Evolutionary conservation across 1,140 invertebrate genomes (phyloP).

Genomic region (Cataglyphis hispanica): DNA sequence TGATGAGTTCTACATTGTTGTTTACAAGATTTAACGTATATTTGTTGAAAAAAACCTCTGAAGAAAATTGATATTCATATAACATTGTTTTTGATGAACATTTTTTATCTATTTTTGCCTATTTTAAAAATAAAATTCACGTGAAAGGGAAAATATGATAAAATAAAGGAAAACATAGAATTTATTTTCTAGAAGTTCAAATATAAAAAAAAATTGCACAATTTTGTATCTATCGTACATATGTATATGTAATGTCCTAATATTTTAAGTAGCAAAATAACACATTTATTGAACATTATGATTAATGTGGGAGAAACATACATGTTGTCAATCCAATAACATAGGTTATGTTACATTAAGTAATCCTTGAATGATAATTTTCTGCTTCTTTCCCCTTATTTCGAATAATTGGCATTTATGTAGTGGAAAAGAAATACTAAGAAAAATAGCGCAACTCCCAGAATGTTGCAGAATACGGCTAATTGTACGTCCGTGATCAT

Average conservation of each 20-base stretch:
- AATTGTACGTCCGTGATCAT: slow-evolving; percentile 99
- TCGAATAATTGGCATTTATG: slow-evolving; percentile 95
- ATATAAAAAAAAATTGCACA: not conserved
- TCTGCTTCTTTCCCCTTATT: slow-evolving; percentile 81
- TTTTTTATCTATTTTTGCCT: not conserved
- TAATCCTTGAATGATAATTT: not conserved
- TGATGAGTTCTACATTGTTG: not conserved
- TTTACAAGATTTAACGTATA: not conserved
- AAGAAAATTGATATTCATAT: not conserved
- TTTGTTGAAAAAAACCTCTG: not conserved
- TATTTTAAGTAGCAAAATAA: not conserved
- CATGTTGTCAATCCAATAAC: not conserved
- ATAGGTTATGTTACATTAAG: slow-evolving; percentile 44
- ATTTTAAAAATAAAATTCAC: not conserved
- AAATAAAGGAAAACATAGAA: not conserved
- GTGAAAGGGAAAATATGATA: not conserved
- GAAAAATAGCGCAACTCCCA: slow-evolving; percentile 97
- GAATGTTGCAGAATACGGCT: slow-evolving; percentile 97
- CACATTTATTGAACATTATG: not conserved
- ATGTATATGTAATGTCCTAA: not conserved
- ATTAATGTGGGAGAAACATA: not conserved
- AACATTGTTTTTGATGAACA: not conserved
- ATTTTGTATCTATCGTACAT: not conserved
- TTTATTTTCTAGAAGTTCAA: slow-evolving; percentile 18
- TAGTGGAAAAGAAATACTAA: slow-evolving; percentile 98